These are phyloP conservation scores for Cotesia vestalis DNA, from an alignment of 1,140 invertebrate genomes.

Conservation along the genomic window DNA sequence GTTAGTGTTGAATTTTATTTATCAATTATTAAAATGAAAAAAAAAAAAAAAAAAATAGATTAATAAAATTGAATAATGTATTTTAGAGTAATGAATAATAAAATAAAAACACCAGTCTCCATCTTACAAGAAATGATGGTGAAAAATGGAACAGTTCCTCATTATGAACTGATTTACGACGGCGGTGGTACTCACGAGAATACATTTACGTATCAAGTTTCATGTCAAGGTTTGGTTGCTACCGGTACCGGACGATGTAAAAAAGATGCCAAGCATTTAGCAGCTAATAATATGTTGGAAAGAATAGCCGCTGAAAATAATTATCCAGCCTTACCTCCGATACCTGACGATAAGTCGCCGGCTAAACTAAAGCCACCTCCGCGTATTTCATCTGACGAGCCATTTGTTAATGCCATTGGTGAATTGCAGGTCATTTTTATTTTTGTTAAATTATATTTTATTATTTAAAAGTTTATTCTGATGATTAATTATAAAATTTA, in stretches of 20 bases:
- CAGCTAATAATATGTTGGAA: conserved; percentile 70
- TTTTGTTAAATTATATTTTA: conserved; percentile 7
- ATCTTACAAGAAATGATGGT: conserved; percentile 78
- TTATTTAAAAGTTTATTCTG: conserved; percentile 18
- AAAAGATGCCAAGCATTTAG: conserved; percentile 77
- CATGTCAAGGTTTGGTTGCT: conserved; percentile 60
- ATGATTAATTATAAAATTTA: conserved; percentile 40
- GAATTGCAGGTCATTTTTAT: conserved; percentile 49
- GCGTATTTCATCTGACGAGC: conserved; percentile 40
- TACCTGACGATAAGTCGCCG: conserved; percentile 49
- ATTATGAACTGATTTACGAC: conserved; percentile 75
- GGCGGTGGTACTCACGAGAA: conserved; percentile 78
- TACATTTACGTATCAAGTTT: conserved; percentile 73
- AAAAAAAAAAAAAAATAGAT: no score
- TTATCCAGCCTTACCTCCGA: conserved; percentile 53
- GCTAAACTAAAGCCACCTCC: conserved; percentile 41
- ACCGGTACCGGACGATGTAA: conserved; percentile 72
- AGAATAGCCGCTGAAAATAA: conserved; percentile 59
- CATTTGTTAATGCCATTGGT: conserved; percentile 59
- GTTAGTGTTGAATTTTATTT: no score
- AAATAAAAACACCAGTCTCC: conserved; percentile 74
- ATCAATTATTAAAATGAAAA: no score
- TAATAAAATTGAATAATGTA: no score
- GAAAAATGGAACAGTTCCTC: conserved; percentile 69
- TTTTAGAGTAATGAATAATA: background rate